Base-by-base conservation (phyloP, 2,888 invertebrate genomes). In the Troides helena region DNA sequence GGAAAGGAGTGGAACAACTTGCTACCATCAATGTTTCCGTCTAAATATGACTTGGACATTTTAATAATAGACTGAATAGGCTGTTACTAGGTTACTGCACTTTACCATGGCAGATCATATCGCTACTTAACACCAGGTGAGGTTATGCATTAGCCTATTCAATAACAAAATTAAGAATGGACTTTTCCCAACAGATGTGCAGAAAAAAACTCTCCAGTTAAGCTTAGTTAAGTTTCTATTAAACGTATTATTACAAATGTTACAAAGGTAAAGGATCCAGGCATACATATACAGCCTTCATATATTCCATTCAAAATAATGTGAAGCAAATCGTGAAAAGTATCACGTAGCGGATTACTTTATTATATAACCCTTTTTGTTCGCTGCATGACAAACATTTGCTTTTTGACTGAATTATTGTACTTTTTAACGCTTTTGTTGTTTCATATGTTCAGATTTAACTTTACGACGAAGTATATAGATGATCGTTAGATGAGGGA, bases 331-430 rank as follows among this genome's bases (percentile, higher is more conserved):
- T 58, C 57, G n/a, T 58, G 23, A 58, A 21, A 58, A 58, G 57
- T 12, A 58, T 58, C 57, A 58, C 23, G 57, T 58, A 21, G 23
- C 57, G 23, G 23, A 58, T 58, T 58, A n/a, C 57, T 58, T 23
- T 58, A 58, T 58, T 58, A 58, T 58, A 53, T n/a, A 46, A 30
- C 30, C 46, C 53, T 18, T 53, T 53, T 58, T 58, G 10, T 58
- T 23, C 57, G 10, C 7, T 23, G 10, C n/a, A 58, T 58, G 57
- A 23, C 57, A 58, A 58, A 58, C 21, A 25, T 23, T 58, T 58
- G 23, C 8, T 58, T 23, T 58, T 23, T 58, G 23, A 23, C n/a
- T 58, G 12, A 58, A 23, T 12, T 25, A 58, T 58, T 14, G 18
- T 53, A n/a, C 53, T 53, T 53, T n/a, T n/a, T 5, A 14, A 53